phyloP scores from a whole-genome alignment of 1,140 invertebrate genomes.

The Drosophila micromelanica region DNA sequence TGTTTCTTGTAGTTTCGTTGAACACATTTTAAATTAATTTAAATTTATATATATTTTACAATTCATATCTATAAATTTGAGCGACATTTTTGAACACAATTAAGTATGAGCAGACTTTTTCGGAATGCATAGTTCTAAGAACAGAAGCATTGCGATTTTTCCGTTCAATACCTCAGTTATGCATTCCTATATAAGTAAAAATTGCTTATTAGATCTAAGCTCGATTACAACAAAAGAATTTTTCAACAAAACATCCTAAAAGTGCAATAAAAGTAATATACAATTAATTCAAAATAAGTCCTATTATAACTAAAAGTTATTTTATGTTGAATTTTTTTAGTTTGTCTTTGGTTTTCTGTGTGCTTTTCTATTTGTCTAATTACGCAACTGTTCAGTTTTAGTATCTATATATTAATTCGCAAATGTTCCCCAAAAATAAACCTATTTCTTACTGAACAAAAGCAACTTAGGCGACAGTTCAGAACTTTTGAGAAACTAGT shows the following conservation, averaged over 20 bases:
- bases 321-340: neutral
- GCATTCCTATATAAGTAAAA: slow-evolving; percentile 15
- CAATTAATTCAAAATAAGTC: slow-evolving; percentile 10
- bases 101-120: slow-evolving; percentile 47
- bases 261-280: slow-evolving; percentile 3
- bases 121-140: slow-evolving; percentile 7
- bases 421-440: slow-evolving; percentile 6
- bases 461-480: neutral
- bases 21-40: slow-evolving; percentile 49
- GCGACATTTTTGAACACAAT: slow-evolving; percentile 71
- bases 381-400: slow-evolving; percentile 4
- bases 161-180: slow-evolving; percentile 2
- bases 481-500: neutral
- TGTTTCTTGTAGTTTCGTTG: slow-evolving; percentile 40
- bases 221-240: slow-evolving; percentile 14
- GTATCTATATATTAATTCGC: slow-evolving; percentile 6
- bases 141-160: slow-evolving; percentile 13
- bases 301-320: neutral
- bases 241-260: neutral
- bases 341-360: slow-evolving; percentile 18
- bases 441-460: neutral
- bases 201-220: slow-evolving; percentile 17
- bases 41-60: slow-evolving; percentile 33
- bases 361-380: slow-evolving; percentile 4
- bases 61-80: slow-evolving; percentile 61